These are phyloP conservation scores for Talpa occidentalis DNA, from an alignment of 2,113 vertebrate species.

Conservation along the genomic window DNA sequence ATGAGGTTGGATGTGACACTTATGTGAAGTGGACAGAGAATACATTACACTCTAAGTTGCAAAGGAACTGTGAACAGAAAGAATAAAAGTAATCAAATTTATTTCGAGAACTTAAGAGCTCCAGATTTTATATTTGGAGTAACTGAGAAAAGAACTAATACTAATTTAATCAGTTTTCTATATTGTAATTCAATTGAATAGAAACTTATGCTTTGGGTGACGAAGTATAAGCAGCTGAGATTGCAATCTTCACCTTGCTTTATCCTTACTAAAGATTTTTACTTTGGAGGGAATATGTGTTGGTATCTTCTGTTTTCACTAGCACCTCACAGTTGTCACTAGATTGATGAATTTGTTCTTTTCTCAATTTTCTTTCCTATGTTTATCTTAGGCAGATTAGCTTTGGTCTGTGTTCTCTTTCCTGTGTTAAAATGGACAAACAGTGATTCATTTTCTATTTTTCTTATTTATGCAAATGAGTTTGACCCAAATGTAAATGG, in stretches of 20 bases:
- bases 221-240: constrained; percentile 23
- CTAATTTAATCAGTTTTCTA: constrained; percentile 41
- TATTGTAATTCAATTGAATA: neutral
- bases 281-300: neutral
- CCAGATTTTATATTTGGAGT: constrained; percentile 40
- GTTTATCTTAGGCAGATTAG: constrained; percentile 44
- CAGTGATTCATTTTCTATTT: constrained; percentile 49
- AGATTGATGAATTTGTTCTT: constrained; percentile 45
- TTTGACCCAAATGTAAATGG: constrained; percentile 5
- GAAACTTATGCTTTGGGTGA: constrained; percentile 15
- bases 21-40: neutral
- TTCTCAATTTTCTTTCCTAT: constrained; percentile 34
- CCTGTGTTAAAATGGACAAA: constrained; percentile 36
- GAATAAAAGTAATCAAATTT: constrained; percentile 12
- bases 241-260: constrained; percentile 52
- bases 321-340: constrained; percentile 2
- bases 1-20: neutral
- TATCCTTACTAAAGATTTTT: constrained; percentile 50
- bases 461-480: constrained; percentile 65
- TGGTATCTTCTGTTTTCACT: neutral
- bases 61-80: neutral
- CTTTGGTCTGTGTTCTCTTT: constrained; percentile 13
- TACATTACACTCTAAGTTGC: neutral
- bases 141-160: neutral
- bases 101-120: neutral